phyloP scores from a whole-genome alignment of 2,113 vertebrate genomes.

The Colius striatus region DNA sequence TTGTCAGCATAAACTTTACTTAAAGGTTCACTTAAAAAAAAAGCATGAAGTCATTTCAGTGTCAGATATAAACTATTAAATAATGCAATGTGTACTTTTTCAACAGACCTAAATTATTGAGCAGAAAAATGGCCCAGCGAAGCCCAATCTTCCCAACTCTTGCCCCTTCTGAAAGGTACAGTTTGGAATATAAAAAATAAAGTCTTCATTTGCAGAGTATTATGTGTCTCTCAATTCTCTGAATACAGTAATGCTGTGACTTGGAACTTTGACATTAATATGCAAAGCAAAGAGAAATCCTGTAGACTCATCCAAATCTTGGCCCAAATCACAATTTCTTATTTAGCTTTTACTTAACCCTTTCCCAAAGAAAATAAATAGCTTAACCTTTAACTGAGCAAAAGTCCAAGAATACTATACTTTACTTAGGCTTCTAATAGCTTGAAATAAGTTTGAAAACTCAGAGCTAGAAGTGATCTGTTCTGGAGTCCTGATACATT shows the following conservation, averaged over 20 bases:
- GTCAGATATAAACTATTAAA: conserved; percentile 44
- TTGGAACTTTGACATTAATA: neutral
- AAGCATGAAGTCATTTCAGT: conserved; percentile 19
- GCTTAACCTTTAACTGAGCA: neutral
- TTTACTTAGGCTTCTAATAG: neutral
- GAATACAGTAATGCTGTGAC: neutral
- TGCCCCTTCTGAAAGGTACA: conserved; percentile 80
- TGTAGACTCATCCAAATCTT: neutral
- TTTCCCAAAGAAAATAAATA: neutral
- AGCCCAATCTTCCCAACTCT: conserved; percentile 77
- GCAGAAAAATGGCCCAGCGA: conserved; percentile 79
- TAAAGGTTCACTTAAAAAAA: conserved; percentile 17
- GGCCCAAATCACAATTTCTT: neutral
- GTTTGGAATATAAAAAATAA: conserved; percentile 13
- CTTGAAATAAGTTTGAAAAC: neutral
- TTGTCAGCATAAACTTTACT: neutral
- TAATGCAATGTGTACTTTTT: conserved; percentile 69
- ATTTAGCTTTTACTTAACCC: neutral
- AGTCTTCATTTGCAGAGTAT: neutral
- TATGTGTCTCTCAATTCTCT: neutral
- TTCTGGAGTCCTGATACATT: neutral
- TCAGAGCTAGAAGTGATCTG: neutral
- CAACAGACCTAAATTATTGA: conserved; percentile 78
- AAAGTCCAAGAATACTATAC: neutral
- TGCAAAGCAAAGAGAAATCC: conserved; percentile 4